Base-by-base conservation (phyloP, 2,113 vertebrate genomes). In the Bucco capensis region DNA sequence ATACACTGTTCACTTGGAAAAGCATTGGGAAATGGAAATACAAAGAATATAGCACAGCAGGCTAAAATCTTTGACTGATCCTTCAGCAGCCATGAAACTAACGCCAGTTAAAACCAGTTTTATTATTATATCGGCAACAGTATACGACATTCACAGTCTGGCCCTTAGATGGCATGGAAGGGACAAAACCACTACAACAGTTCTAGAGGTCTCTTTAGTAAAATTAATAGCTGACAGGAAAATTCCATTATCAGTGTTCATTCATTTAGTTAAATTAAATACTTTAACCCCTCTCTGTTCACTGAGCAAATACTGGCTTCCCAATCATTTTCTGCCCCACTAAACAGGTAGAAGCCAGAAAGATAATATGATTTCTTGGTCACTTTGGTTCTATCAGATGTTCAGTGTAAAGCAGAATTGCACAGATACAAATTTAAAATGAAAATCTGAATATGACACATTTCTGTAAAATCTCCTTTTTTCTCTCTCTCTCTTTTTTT, bases 121-220 rank as follows among this genome's bases (percentile, higher is more conserved):
- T n/a, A 78, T 42, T 66, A 69, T 61, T 75, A 30, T 7, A n/a
- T 82, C 31, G 70, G 62, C 66, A 78, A 79, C 40, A 28, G 19
- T 37, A 30, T 58, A 76, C 66, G 86, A 90, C 50, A 82, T 96
- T 94, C 88, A 73, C 49, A 82, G 24, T 76, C 62, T 79, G 67
- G 80, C 77, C 86, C 86, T 95, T 90, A 92, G 86, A 93, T 84
- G 70, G 80, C 93, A 96, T 62, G 77, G 83, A 95, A 89, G 66
- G 62, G 58, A 93, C 60, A 92, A 92, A 88, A 82, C 51, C 5
- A 0, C 58, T 79, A 50, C 7, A 87, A 87, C 78, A 0, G 1
- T 30, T 93, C 69, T 54, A 70, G 49, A 79, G 47, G 24, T 72
- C 81, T 76, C 54, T 94, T 61, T 27, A 83, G 83, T 27, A 94